Evolutionary conservation across 2,797 vertebrate genomes (phyloP).

Genomic region (Chlorospingus flavigularis): DNA sequence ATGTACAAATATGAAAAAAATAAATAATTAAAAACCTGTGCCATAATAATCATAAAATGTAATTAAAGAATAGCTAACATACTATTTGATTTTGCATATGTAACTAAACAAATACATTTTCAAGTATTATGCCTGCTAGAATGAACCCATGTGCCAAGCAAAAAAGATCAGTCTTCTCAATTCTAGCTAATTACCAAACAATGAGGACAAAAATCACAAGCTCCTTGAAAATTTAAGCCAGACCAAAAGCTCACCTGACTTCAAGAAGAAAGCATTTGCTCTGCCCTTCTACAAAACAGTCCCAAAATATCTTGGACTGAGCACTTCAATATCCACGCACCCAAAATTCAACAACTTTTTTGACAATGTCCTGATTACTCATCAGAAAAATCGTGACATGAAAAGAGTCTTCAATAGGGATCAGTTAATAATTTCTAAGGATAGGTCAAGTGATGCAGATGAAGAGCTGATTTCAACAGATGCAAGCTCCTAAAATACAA

Average conservation of each 20-base stretch:
- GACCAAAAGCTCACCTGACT: neutral
- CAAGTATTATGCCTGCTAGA: neutral
- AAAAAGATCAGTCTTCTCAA: neutral
- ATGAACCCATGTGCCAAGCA: neutral
- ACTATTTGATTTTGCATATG: neutral
- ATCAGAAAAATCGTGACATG: neutral
- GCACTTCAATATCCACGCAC: neutral
- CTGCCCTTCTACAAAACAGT: neutral
- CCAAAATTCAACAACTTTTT: neutral
- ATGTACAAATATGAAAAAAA: neutral
- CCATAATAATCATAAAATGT: neutral
- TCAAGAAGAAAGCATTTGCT: neutral
- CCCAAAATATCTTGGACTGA: neutral
- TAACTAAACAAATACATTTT: neutral
- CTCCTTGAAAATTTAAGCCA: neutral
- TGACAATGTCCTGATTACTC: neutral
- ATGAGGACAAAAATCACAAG: neutral
- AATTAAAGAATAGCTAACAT: neutral
- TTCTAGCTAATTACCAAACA: neutral
- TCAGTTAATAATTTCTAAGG: neutral
- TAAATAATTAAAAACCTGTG: neutral
- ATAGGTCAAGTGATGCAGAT: neutral
- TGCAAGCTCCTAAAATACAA: neutral
- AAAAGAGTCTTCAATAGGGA: neutral
- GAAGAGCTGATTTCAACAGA: neutral